Base-by-base conservation (phyloP, 2,797 vertebrate species). In the Oreortyx pictus region DNA sequence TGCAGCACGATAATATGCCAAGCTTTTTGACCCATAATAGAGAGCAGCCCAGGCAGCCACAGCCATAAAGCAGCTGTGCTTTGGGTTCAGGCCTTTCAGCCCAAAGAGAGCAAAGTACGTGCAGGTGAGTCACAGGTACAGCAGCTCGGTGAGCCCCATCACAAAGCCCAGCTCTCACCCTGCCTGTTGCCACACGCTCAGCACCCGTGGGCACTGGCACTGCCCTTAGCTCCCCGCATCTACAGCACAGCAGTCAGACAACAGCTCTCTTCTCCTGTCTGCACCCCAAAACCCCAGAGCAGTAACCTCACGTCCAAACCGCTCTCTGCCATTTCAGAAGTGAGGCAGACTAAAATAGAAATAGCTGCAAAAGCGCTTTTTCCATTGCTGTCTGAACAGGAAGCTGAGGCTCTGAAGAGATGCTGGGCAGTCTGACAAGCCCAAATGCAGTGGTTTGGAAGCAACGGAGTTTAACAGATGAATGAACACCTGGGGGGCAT, bases 91-190 rank as follows among this genome's bases (percentile, higher is more conserved):
- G 56, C 19, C 14, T 76, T 82, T 86, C 37, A 87, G 52, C 67
- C 52, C 59, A 57, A 54, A 3, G 4, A 52, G 89, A 92, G 86
- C 88, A 94, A 94, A 88, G 90, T 73, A 37, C 12, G 0, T 18
- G 52, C 44, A 67, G 57, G 78, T 93, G 91, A 96, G 77, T 94
- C 94, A 94, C 56, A 5, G 59, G 77, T 91, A 56, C 87, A 82
- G 62, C 65, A 85, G 77, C 7, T 1, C 67, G 20, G 65, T 77
- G 90, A 92, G 85, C 43, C 43, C 64, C 74, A 47, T 37, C 62
- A 72, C 7, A 66, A 62, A 94, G 50, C 13, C 25, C n/a, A 72
- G 50, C 66, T 83, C 83, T 76, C 2, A 2, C 77, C 47, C 83
- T 76, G 37, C 92, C 61, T 60, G 95, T 91, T 67, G 22, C 59